Conservation (phyloP, 2,113 vertebrate genomes). For the Falcunculus frontatus region DNA sequence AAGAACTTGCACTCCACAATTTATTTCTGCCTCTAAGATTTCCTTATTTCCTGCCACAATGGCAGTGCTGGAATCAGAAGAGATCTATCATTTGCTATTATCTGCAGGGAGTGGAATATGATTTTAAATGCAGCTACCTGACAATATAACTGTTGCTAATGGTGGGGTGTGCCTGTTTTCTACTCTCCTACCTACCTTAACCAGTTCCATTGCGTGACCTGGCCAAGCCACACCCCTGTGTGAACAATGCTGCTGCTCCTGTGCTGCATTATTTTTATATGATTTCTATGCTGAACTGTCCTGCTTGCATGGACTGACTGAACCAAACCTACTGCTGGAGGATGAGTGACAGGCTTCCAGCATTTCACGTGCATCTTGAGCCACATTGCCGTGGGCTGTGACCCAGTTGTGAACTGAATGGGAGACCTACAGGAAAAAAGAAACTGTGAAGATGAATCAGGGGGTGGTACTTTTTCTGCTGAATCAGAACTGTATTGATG, state of each 20-base stretch:
- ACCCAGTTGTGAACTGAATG: not conserved
- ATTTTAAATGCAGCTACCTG: not conserved
- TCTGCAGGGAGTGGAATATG: not conserved
- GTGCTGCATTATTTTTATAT: not conserved
- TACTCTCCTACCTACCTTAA: not conserved
- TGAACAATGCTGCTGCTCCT: constrained; percentile 27
- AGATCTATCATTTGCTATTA: not conserved
- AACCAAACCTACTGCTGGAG: not conserved
- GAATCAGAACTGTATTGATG: not conserved
- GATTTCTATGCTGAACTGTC: not conserved
- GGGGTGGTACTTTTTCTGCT: constrained; percentile 5
- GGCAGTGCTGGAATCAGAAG: not conserved
- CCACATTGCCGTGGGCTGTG: not conserved
- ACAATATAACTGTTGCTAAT: not conserved
- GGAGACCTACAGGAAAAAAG: not conserved
- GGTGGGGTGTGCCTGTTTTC: constrained; percentile 19
- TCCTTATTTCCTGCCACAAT: not conserved
- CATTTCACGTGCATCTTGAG: not conserved
- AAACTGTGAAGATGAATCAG: not conserved
- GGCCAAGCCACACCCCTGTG: not conserved
- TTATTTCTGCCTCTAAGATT: not conserved
- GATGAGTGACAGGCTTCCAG: not conserved
- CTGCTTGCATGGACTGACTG: not conserved
- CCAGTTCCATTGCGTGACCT: not conserved
- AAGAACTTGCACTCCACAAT: not conserved